Base-by-base conservation (phyloP, 1,140 invertebrate genomes). In the Drosophila nasuta region DNA sequence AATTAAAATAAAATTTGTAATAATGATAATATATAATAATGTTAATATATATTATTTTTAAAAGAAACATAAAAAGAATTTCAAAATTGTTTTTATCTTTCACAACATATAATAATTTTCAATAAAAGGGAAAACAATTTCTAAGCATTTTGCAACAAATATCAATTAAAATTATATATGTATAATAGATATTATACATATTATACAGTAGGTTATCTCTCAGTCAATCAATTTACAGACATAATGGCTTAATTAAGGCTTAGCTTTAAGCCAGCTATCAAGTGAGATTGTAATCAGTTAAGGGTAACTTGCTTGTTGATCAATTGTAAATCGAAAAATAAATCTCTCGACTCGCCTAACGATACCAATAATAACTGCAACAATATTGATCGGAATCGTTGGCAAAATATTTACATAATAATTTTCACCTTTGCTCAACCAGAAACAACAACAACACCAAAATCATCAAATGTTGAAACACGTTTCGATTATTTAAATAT, bases 401-500 rank as follows among this genome's bases (percentile, higher is more conserved):
- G 58, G 49, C 56, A 77, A 74, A 74, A 77, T 68, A 77, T 77
- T 77, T 74, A 54, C 70, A 74, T 74, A 63, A 64, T 56, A 77
- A 78, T 88, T 88, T 78, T 57, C 85, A 83, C 77, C 57, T 75
- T 30, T 57, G 45, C 20, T 28, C 46, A 33, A 30, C 6, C 25
- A 33, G 38, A n/a, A 33, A 48, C 28, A 65, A 59, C 30, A 58
- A 15, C 41, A 52, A 66, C 30, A 66, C 45, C 8, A 17, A 74
- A 45, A 48, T 33, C 5, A 65, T 56, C 70, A 73, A 87, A 60
- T 67, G 71, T 83, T 63, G 67, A 64, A 89, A 89, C 85, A 89
- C 85, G 85, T 88, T 88, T 81, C 11, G 75, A 68, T 80, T 88
- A 75, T 88, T 88, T 85, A 89, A 88, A 88, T 89, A 88, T 88